Conservation (phyloP, 2,797 vertebrate species). For the Jordanella pulchra region DNA sequence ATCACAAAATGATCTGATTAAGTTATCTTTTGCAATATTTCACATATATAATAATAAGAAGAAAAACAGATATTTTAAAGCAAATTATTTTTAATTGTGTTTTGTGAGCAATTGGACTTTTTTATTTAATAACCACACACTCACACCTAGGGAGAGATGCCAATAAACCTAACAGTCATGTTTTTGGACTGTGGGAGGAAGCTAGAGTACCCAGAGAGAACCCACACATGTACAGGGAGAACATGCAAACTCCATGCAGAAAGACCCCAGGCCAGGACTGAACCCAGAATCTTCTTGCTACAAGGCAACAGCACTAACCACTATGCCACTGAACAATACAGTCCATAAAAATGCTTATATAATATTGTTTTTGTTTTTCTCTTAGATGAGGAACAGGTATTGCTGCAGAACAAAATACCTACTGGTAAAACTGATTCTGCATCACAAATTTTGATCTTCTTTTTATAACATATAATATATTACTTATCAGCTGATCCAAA, state of each 20-base stretch:
- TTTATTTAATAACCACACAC: background rate
- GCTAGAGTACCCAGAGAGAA: too few relatives aligned
- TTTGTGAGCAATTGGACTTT: background rate
- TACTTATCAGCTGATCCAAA: constrained; percentile 30
- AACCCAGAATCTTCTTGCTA: too few relatives aligned
- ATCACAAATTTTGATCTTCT: background rate
- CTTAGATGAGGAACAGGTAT: background rate
- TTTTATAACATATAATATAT: constrained; percentile 13
- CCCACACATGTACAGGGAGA: too few relatives aligned
- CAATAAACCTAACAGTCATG: too few relatives aligned
- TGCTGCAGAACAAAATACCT: background rate
- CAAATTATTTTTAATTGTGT: background rate
- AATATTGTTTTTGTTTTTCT: background rate
- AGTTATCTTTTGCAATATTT: constrained; percentile 24
- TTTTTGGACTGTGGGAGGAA: too few relatives aligned
- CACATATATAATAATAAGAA: constrained; percentile 16
- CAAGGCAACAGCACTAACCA: too few relatives aligned
- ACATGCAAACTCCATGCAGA: too few relatives aligned
- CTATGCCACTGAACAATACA: background rate
- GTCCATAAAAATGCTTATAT: background rate
- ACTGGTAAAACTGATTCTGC: constrained; percentile 4
- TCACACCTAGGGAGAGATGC: too few relatives aligned
- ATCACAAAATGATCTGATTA: constrained; percentile 20
- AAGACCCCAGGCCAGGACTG: too few relatives aligned
- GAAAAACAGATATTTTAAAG: constrained; percentile 2